Evolutionary conservation across 2,113 vertebrate genomes (phyloP).

Genomic region (Cichladusa arquata): DNA sequence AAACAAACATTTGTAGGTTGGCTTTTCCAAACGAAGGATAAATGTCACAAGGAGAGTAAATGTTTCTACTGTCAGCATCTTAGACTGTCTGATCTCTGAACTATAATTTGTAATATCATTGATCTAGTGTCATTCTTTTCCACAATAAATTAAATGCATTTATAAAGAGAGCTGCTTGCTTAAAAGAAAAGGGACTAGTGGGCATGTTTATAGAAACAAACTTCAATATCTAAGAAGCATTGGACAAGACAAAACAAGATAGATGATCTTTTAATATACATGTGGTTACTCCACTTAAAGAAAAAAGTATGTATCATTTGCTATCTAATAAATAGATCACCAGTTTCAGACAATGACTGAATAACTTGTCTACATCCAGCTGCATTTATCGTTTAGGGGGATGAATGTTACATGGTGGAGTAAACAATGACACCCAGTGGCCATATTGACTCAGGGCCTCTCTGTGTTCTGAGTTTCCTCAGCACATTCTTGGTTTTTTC

Average conservation of each 20-base stretch:
- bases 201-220: background rate
- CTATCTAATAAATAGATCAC: background rate
- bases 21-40: background rate
- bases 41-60: background rate
- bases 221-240: background rate
- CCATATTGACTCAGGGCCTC: background rate
- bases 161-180: background rate
- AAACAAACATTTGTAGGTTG: background rate
- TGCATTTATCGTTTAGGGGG: background rate
- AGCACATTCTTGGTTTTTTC: background rate
- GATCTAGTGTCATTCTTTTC: background rate
- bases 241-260: background rate
- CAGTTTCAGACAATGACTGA: background rate
- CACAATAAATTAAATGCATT: background rate
- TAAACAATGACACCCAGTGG: constrained; percentile 68
- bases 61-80: background rate
- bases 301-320: background rate
- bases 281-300: background rate
- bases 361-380: background rate
- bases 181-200: background rate
- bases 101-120: background rate
- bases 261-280: background rate
- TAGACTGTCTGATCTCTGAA: background rate
- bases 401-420: constrained; percentile 2
- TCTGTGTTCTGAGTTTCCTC: background rate